Evolutionary conservation across 2,888 invertebrate genomes (phyloP), one percentile per base, ranked within the genome.

Genomic region (Folsomia manolachei): DNA sequence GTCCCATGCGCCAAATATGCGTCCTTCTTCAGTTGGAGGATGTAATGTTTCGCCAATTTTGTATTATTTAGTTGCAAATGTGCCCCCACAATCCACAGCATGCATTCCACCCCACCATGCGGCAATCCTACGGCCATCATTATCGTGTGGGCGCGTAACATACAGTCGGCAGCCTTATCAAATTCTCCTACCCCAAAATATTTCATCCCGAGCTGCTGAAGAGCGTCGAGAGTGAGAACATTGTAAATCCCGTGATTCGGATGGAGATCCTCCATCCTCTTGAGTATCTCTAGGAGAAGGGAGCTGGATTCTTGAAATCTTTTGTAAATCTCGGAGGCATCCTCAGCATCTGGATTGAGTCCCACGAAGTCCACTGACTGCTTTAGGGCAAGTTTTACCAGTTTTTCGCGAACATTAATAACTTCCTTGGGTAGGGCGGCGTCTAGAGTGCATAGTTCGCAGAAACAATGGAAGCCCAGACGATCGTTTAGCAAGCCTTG

Each of bases 111-210:
- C 9, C 69, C 71, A 19, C 71, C 75, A 66, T 75, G 75, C 21
- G 75, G 75, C 21, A 75, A 56, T 60, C 64, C 60, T 60, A 72
- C 61, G 19, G 52, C 51, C 23, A 61, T 65, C 75, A 75, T 72
- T 2, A 72, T 53, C 0, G 56, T 0, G 27, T 64, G 62, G 18
- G 71, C 72, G 18, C 70, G 21, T 51, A 72, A 69, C 75, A 75
- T 72, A 11, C 63, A 64, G n/a, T 71, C 65, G 14, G 67, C 71
- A 60, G 72, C 68, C 61, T 71, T 75, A n/a, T 69, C n/a, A 25
- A 71, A 75, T 27, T 75, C 62, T 14, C 72, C 75, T 18, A 72
- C 63, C 9, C 75, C 75, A 66, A 75, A 75, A 23, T 75, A 71
- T 24, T 75, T 75, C 27, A 75, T 66, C 4, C 72, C 75, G 27